Conservation (phyloP, 2,888 invertebrate genomes). For the Synanthedon tipuliformis region DNA sequence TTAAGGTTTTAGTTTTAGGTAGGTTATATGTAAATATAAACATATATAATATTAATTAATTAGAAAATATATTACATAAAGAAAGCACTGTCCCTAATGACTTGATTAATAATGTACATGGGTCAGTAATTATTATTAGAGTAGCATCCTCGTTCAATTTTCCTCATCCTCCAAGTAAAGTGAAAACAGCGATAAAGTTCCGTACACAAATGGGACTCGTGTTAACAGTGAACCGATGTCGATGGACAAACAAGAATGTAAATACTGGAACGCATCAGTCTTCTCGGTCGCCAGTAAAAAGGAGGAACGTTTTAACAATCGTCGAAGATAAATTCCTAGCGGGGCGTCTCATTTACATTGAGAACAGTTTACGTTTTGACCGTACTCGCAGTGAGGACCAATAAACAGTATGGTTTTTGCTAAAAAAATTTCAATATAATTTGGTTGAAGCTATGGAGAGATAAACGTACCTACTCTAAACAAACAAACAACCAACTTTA, state of each 20-base stretch:
- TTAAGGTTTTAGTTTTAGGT: too few relatives aligned
- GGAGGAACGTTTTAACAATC: slow-evolving; percentile 16
- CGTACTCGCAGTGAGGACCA: slow-evolving; percentile 7
- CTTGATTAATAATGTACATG: too few relatives aligned
- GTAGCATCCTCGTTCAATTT: background rate
- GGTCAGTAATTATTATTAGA: too few relatives aligned
- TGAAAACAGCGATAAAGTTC: background rate
- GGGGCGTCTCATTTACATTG: slow-evolving; percentile 46
- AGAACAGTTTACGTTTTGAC: slow-evolving; percentile 43
- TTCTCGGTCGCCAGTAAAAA: slow-evolving; percentile 8
- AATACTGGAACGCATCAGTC: background rate
- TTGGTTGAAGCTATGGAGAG: too few relatives aligned
- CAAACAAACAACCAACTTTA: too few relatives aligned
- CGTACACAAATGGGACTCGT: background rate
- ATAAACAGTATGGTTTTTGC: too few relatives aligned
- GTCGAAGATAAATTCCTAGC: slow-evolving; percentile 33
- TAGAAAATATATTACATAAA: too few relatives aligned
- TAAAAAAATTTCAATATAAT: too few relatives aligned
- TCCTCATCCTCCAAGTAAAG: background rate
- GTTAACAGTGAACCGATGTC: background rate
- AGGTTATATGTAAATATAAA: too few relatives aligned
- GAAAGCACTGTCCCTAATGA: too few relatives aligned
- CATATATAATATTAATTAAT: too few relatives aligned
- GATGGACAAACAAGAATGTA: background rate
- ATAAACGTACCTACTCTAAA: too few relatives aligned